Evolutionary conservation across 2,888 invertebrate species (phyloP).

Genomic region (Unio pictorum): DNA sequence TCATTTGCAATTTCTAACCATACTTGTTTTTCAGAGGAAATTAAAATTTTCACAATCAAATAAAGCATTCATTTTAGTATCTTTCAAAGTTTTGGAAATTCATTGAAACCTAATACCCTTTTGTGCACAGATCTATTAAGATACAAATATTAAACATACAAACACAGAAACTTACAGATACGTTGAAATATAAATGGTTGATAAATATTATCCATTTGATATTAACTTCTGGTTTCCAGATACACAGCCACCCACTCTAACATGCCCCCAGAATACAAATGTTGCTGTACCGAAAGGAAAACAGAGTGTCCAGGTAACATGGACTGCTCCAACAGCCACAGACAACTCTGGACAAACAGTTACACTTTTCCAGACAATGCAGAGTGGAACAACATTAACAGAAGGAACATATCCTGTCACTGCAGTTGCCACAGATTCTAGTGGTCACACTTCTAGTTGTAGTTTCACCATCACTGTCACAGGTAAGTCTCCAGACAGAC

Average conservation of each 20-base stretch:
- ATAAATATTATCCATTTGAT: neutral
- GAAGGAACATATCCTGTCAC: constrained; percentile 44
- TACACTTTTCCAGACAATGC: constrained; percentile 38
- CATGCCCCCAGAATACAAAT: constrained; percentile 35
- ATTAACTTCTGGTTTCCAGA: constrained; percentile 24
- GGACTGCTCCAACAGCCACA: constrained; percentile 34
- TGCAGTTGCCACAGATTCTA: constrained; percentile 41
- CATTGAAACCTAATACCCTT: no score
- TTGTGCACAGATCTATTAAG: no score
- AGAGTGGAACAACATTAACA: constrained; percentile 37
- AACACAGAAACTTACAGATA: neutral
- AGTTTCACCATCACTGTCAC: constrained; percentile 42
- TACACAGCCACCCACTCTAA: constrained; percentile 37
- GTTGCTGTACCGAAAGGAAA: constrained; percentile 34
- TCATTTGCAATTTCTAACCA: no score
- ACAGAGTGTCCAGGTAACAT: constrained; percentile 36
- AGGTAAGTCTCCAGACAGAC: constrained; percentile 26
- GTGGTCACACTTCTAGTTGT: constrained; percentile 36
- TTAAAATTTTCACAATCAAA: no score
- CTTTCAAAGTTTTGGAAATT: no score
- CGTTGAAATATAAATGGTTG: neutral
- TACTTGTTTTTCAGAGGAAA: no score
- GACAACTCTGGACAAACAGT: constrained; percentile 49
- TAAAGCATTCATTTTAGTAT: no score
- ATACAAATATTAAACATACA: neutral